Conservation (phyloP, 2,113 vertebrate species). For the Polypterus senegalus region DNA sequence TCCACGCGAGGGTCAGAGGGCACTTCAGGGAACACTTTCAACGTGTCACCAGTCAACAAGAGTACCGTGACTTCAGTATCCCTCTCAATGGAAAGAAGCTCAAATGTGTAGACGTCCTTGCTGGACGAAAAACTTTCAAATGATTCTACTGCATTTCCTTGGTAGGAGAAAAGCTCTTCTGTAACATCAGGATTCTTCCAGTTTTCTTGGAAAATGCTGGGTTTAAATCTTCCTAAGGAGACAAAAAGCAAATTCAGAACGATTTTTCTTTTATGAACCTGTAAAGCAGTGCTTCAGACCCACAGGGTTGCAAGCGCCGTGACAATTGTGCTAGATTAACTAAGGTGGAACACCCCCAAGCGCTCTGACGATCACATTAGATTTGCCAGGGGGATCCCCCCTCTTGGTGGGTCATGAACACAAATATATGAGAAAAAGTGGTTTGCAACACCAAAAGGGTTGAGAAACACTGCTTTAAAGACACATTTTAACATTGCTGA, state of each 20-base stretch:
- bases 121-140: conserved; percentile 49
- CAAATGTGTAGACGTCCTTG: conserved; percentile 54
- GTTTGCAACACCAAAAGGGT: no score
- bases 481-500: no score
- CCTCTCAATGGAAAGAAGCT: conserved; percentile 55
- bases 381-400: no score
- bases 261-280: not conserved
- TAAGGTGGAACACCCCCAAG: no score
- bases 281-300: not conserved
- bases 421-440: no score
- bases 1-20: conserved; percentile 61
- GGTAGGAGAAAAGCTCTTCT: conserved; percentile 58
- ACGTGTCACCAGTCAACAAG: conserved; percentile 45
- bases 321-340: no score
- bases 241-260: no score
- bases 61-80: conserved; percentile 56
- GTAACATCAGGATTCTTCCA: conserved; percentile 44
- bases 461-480: no score
- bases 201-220: conserved; percentile 53
- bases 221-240: conserved; percentile 46
- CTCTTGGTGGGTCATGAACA: no score
- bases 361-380: no score
- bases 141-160: conserved; percentile 56
- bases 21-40: conserved; percentile 52
- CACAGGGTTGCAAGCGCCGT: no score